Percentiles rank a stretch among this genome's conserved stretches.
These are phyloP conservation scores for Pongo abelii DNA, from an alignment of 2,113 vertebrate genomes.

Conservation along the genomic window DNA sequence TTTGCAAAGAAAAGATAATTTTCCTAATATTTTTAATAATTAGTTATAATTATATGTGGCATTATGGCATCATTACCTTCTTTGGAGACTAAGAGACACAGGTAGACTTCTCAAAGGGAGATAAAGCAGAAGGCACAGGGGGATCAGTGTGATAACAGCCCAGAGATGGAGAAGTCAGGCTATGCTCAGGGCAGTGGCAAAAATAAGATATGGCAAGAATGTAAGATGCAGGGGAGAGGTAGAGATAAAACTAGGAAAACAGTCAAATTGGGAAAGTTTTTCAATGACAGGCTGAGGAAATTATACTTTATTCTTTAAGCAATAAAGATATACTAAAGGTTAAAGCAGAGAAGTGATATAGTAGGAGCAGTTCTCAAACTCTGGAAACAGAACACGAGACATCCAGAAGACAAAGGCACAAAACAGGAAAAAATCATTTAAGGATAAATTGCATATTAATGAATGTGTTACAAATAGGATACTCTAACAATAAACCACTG, in stretches of 20 bases:
- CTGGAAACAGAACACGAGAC: constrained; percentile 7
- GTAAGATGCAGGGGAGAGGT: background rate
- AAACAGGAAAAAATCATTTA: background rate
- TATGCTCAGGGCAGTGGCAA: background rate
- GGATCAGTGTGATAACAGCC: background rate
- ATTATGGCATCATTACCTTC: constrained; percentile 26
- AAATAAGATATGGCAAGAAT: background rate
- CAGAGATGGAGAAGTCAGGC: background rate
- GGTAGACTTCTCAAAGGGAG: constrained; percentile 4
- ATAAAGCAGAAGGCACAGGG: background rate
- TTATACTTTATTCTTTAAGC: constrained; percentile 20
- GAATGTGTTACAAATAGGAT: background rate
- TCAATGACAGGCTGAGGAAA: constrained; percentile 50
- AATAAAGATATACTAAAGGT: constrained; percentile 39
- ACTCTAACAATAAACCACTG: background rate
- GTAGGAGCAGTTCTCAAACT: background rate
- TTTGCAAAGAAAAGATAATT: constrained; percentile 58
- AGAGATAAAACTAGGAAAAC: constrained; percentile 19
- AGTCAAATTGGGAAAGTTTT: constrained; percentile 7
- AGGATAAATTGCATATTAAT: background rate
- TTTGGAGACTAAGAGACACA: constrained; percentile 3
- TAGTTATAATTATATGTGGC: constrained; percentile 53
- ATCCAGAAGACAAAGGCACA: background rate
- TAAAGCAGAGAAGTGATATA: background rate
- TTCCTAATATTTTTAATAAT: constrained; percentile 62